Evolutionary conservation across 2,888 invertebrate genomes (phyloP).

Genomic region (Callyntrura guangdongensis): DNA sequence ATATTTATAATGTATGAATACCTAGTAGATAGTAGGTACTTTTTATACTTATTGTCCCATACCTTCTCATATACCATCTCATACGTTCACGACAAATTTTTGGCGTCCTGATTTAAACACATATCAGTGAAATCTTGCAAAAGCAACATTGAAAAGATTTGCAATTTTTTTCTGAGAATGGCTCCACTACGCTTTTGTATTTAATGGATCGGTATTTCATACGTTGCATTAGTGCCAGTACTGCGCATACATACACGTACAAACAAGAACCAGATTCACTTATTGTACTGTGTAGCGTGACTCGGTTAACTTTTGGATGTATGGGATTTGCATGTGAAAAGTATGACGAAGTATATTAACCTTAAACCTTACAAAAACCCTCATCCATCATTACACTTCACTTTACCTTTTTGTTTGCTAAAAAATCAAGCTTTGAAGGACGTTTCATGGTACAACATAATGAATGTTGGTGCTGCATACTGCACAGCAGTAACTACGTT

Average conservation of each 20-base stretch:
- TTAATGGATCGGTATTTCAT: not conserved
- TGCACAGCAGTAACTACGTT: not conserved
- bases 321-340: constrained; percentile 38
- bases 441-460: constrained; percentile 68
- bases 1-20: no score
- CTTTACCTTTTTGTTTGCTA: constrained; percentile 52
- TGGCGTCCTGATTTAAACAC: constrained; percentile 41
- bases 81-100: not conserved
- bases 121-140: not conserved
- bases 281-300: constrained; percentile 27
- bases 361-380: constrained; percentile 66
- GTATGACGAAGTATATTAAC: constrained; percentile 67
- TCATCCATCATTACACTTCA: constrained; percentile 66
- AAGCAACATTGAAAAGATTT: constrained; percentile 24
- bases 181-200: not conserved
- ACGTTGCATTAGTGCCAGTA: no score
- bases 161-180: constrained; percentile 9
- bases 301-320: constrained; percentile 37
- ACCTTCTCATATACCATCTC: no score
- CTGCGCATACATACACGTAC: not conserved
- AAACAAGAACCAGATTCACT: not conserved
- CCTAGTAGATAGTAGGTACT: no score
- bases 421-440: constrained; percentile 69
- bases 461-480: constrained; percentile 17
- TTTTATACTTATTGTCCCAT: no score